Evolutionary conservation across 2,113 vertebrate genomes (phyloP).

Genomic region (Crypturellus undulatus): DNA sequence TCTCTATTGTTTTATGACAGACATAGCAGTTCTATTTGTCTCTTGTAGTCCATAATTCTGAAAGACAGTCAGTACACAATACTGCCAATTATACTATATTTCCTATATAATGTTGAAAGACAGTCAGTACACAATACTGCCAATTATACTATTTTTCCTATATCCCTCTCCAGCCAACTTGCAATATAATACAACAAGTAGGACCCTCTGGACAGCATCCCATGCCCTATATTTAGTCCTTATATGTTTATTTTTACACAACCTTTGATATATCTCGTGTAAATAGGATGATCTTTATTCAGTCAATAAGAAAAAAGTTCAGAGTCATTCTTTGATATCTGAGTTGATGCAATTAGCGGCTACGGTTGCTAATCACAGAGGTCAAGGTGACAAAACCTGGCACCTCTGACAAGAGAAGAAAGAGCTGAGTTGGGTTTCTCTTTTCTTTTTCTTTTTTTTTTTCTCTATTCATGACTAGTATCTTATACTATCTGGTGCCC

Average conservation of each 20-base stretch:
- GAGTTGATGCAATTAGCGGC: neutral
- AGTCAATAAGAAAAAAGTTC: neutral
- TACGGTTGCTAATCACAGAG: fast-evolving
- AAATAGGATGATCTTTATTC: neutral
- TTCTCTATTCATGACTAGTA: neutral
- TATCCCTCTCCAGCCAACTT: neutral
- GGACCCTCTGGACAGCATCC: neutral
- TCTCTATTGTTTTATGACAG: neutral
- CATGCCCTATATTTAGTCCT: neutral
- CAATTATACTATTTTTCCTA: neutral
- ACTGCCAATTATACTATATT: neutral
- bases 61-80: neutral
- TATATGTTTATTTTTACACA: neutral
- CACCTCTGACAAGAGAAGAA: neutral
- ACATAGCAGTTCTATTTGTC: neutral
- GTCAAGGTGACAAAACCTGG: neutral
- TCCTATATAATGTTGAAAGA: neutral
- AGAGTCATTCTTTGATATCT: neutral
- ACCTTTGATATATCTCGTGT: neutral
- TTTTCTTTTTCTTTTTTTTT: neutral
- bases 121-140: neutral
- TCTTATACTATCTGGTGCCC: neutral
- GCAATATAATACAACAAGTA: neutral
- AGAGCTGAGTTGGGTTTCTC: neutral
- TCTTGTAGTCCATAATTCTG: neutral